Base-by-base conservation (phyloP, 2,113 vertebrate genomes). In the Glaucidium brasilianum region DNA sequence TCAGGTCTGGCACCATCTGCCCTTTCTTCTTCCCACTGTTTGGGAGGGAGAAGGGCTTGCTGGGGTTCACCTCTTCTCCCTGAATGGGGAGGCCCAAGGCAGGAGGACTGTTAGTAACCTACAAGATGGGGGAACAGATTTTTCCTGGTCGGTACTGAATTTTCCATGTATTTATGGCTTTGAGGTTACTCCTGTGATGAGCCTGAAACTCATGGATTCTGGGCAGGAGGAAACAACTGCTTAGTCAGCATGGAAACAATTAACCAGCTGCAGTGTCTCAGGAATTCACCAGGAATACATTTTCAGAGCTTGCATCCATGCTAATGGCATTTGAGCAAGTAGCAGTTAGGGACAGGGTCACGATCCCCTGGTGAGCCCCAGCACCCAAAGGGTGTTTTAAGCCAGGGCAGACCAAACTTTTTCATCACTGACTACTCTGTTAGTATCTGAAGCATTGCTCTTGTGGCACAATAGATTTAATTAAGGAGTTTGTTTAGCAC, bases 401-500 rank as follows among this genome's bases (percentile, higher is more conserved):
- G 14, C 32, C 37, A 53, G 68, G 45, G 39, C 80, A 72, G 64
- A 45, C 45, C 58, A 53, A 72, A 30, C 11, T 59, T 34, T 66
- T 86, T 60, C 53, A 73, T 87, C 74, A n/a, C 6, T 25, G 50
- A 21, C 19, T 63, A 3, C 56, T 86, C 35, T 1, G 2, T 74
- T 84, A 37, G 23, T 86, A 62, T 81, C 80, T 88, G 77, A 88
- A 81, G 32, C 19, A 32, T 41, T 71, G 55, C 74, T 90, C 25
- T 72, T 34, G 12, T 69, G 79, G 63, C 69, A 82, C 62, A 64
- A 71, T 20, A 82, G 75, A 60, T 86, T 97, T 95, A 95, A 93
- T 95, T 95, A 82, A 80, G 64, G 92, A 76, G 68, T 83, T 96
- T 93, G 45, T 89, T 97, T 79, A 92, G 66, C 49, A n/a, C 55